Base-by-base conservation (phyloP, 2,888 invertebrate species). In the Ormia ochracea region DNA sequence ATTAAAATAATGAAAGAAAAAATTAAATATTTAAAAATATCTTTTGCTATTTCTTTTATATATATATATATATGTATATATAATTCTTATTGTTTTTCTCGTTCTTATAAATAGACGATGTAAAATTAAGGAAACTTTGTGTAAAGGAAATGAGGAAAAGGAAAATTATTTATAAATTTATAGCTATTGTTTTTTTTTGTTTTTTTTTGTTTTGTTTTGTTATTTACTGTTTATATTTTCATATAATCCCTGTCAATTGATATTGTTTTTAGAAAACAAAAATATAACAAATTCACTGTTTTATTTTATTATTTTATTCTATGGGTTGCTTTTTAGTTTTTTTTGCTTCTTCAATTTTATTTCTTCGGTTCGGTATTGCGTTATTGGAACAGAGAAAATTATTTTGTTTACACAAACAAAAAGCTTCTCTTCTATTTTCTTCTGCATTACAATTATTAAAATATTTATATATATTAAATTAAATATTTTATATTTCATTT, bases 241-340 rank as follows among this genome's bases (percentile, higher is more conserved):
- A 82, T 81, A 84, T 86, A 86, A 84, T 86, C 86, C 86, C 86
- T 86, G 86, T 86, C 87, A 87, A 84, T 86, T 83, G 85, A 82
- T 86, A 77, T 81, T 77, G 77, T 81, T 78, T 81, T 81, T 77
- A 78, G 78, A 81, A 81, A 81, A 77, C 77, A 81, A 81, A 78
- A 77, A 81, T 77, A 78, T 81, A 81, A 81, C 77, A 81, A 81
- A 77, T 77, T 77, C 77, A 81, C 76, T 77, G 77, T 81, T 74
- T 76, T 72, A 33, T 63, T 70, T 52, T 65, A 68, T 69, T 50
- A 59, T 73, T 66, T 73, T 54, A 74, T 70, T 69, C 74, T 73
- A 80, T 70, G 48, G 59, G 65, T 75, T 78, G 36, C 1, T 23
- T 45, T 48, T 73, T 59, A 5, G 31, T 41, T 43, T 69, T 26